Conservation (phyloP, 92 coral and sea anemone genomes). For the Micromussa lordhowensis region DNA sequence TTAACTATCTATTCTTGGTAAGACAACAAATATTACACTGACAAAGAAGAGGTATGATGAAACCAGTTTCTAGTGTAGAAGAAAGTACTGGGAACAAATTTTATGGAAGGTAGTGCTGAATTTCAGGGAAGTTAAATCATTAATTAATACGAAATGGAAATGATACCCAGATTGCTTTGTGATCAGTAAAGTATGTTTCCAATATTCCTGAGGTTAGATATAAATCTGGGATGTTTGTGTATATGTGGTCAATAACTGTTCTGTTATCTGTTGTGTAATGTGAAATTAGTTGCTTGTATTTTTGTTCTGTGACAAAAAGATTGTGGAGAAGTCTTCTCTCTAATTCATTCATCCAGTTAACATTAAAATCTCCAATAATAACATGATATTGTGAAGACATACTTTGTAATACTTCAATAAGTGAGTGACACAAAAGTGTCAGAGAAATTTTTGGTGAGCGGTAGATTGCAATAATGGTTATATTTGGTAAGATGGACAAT, state of each 20-base stretch:
- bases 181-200: conserved; percentile 59
- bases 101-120: no score
- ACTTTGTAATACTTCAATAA: conserved; percentile 5
- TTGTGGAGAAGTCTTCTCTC: conserved; percentile 43
- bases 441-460: conserved; percentile 56
- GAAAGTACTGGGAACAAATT: no score
- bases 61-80: no score
- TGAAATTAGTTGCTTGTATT: conserved; percentile 52
- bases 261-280: conserved; percentile 54
- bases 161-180: conserved; percentile 44
- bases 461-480: conserved; percentile 33
- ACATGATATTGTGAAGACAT: conserved; percentile 5
- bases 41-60: no score
- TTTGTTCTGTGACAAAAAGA: conserved; percentile 35
- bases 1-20: no score
- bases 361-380: conserved; percentile 54
- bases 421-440: conserved; percentile 34
- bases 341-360: conserved; percentile 50
- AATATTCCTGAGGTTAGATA: conserved; percentile 33
- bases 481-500: no score
- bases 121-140: no score
- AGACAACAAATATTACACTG: no score
- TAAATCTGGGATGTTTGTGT: conserved; percentile 34
- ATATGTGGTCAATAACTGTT: conserved; percentile 64
- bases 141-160: background rate